A percentile compares a stretch with the other conserved stretches of the same genome.
Evolutionary conservation across 2,797 vertebrate species (phyloP).

Genomic region (Potorous gilbertii): DNA sequence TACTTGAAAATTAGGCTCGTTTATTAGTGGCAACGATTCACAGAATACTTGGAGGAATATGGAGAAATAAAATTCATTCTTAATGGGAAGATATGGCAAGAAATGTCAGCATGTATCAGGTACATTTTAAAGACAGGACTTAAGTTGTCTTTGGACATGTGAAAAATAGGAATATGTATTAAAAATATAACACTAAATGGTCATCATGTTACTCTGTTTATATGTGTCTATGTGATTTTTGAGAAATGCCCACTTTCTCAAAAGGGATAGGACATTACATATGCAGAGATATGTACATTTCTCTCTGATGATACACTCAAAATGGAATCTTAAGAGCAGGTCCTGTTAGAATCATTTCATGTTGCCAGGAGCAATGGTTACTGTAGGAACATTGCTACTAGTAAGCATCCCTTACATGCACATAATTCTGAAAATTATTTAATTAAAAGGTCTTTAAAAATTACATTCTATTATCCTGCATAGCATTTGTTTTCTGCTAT

Average conservation of each 20-base stretch:
- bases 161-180: slow-evolving; percentile 22
- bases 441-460: slow-evolving; percentile 57
- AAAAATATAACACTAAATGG: not conserved
- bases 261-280: slow-evolving; percentile 22
- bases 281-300: slow-evolving; percentile 26
- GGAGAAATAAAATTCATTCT: slow-evolving; percentile 62
- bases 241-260: slow-evolving; percentile 18
- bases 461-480: slow-evolving; percentile 5
- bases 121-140: slow-evolving; percentile 17
- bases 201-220: slow-evolving; percentile 14
- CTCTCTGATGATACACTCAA: slow-evolving; percentile 61
- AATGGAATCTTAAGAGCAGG: slow-evolving; percentile 59
- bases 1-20: slow-evolving; percentile 64
- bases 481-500: not conserved
- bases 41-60: slow-evolving; percentile 35
- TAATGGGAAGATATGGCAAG: slow-evolving; percentile 26
- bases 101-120: not conserved
- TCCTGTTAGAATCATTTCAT: slow-evolving; percentile 63
- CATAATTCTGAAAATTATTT: slow-evolving; percentile 54
- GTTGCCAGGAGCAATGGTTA: slow-evolving; percentile 73
- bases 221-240: not conserved
- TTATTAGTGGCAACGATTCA: slow-evolving; percentile 55
- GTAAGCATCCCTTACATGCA: slow-evolving; percentile 40
- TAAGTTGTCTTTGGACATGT: slow-evolving; percentile 44
- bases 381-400: slow-evolving; percentile 61